Conservation (phyloP, 1,140 invertebrate genomes). For the Gryllus bimaculatus region DNA sequence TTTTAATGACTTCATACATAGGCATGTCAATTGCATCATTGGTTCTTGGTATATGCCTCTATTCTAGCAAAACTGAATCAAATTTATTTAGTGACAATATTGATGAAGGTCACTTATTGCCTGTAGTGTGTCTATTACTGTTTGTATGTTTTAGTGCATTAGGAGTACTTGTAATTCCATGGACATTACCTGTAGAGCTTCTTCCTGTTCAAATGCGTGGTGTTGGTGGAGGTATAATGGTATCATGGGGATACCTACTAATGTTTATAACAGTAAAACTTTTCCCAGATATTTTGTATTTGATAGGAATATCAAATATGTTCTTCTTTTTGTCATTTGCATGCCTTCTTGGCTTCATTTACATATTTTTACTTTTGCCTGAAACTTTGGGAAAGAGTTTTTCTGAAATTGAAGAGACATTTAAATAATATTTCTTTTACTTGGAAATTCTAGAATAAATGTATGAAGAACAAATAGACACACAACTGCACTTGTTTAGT, state of each 20-base stretch:
- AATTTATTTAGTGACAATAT: neutral
- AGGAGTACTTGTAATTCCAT: slow-evolving; percentile 51
- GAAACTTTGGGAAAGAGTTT: slow-evolving; percentile 64
- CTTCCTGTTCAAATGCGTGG: slow-evolving; percentile 45
- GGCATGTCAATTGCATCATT: slow-evolving; percentile 47
- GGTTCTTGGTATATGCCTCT: slow-evolving; percentile 38
- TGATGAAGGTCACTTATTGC: slow-evolving; percentile 32
- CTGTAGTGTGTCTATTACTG: slow-evolving; percentile 38
- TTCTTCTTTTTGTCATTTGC: slow-evolving; percentile 53
- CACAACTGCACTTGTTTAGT: too few species aligned
- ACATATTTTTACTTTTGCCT: slow-evolving; percentile 45
- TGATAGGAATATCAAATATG: slow-evolving; percentile 39
- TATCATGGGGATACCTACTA: slow-evolving; percentile 48
- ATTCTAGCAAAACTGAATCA: neutral
- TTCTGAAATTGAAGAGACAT: slow-evolving; percentile 40
- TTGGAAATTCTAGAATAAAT: too few species aligned
- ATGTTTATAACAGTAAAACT: slow-evolving; percentile 56
- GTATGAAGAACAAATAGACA: too few species aligned
- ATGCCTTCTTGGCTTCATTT: slow-evolving; percentile 48
- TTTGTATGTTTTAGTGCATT: slow-evolving; percentile 45
- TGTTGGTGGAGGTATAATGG: slow-evolving; percentile 42
- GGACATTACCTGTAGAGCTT: slow-evolving; percentile 47
- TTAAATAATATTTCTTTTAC: slow-evolving; percentile 20
- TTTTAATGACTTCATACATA: slow-evolving; percentile 41
- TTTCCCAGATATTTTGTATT: slow-evolving; percentile 44